Evolutionary conservation across 1,140 invertebrate genomes (phyloP), one percentile per base, ranked within the genome.

Genomic region (Zaprionus ghesquierei): DNA sequence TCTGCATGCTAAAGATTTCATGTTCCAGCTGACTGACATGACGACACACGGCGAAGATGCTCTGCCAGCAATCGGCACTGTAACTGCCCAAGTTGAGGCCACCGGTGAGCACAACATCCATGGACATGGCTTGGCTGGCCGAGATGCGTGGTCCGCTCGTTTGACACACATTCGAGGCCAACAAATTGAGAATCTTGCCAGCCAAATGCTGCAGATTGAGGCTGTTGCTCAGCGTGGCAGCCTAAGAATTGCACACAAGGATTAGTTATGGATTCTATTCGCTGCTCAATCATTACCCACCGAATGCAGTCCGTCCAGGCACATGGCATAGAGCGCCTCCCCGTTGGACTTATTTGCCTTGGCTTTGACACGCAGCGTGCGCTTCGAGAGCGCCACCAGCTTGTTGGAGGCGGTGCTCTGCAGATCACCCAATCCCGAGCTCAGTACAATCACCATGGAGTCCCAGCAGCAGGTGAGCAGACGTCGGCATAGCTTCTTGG

Each of bases 401-500:
- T 94, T 91, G 77, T 93, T 93, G 38, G 81, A 81, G n/a, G 75
- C 80, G 46, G 92, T 94, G 90, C 92, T 93, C 87, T 81, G 93
- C 86, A 94, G 94, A 61, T 95, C 94, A 9, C 93, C 93, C 50
- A 98, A 92, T 0, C 97, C 95, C 0, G 95, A 95, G 15, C 97
- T 96, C 3, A 98, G 92, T 12, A 98, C 96, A n/a, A 96, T 95
- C 46, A 98, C 94, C 93, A 98, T 96, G 0, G 96, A 96, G 50
- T 96, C 95, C 97, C 97, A 98, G 86, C 97, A 98, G 77, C 96
- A 97, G 3, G 96, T 97, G 25, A 98, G 90, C n/a, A 98, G 55
- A 0, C 94, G 92, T 29, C 94, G 92, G 0, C 94, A 94, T 15
- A 95, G 81, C 82, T 94, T 95, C 4, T 94, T 93, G 70, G 95